Evolutionary conservation across 2,113 vertebrate species (phyloP).

Genomic region (Marcusenius ussheri): DNA sequence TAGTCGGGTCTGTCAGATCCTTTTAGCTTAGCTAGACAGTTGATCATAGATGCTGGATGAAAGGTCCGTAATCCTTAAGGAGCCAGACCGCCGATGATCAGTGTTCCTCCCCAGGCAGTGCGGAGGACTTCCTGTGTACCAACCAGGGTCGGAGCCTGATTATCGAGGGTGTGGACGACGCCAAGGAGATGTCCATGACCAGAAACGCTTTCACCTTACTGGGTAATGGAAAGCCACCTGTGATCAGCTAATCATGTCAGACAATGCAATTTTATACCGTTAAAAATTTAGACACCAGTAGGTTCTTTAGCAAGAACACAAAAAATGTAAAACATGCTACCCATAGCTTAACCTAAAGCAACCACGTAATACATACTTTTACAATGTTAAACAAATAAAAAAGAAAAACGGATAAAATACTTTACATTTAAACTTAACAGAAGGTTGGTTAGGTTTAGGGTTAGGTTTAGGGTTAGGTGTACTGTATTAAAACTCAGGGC

Average conservation of each 20-base stretch:
- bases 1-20: not conserved
- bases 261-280: not conserved
- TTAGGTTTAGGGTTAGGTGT: not conserved
- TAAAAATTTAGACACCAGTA: not conserved
- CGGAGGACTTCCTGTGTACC: constrained; percentile 77
- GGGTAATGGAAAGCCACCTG: constrained; percentile 56
- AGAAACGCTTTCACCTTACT: constrained; percentile 79
- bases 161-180: constrained; percentile 83
- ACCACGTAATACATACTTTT: not conserved
- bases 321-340: not conserved
- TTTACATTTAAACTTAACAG: not conserved
- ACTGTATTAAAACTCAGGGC: not conserved
- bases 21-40: not conserved
- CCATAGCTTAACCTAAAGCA: not conserved
- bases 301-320: not conserved
- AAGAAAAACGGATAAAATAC: not conserved
- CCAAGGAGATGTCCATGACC: constrained; percentile 77
- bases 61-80: not conserved
- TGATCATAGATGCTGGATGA: not conserved
- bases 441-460: not conserved
- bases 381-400: not conserved
- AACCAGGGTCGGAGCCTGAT: constrained; percentile 79
- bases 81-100: not conserved
- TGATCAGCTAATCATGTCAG: not conserved
- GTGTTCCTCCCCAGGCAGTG: constrained; percentile 57